Conservation (phyloP, 2,888 invertebrate species). For the Leptinotarsa rubiginosa region DNA sequence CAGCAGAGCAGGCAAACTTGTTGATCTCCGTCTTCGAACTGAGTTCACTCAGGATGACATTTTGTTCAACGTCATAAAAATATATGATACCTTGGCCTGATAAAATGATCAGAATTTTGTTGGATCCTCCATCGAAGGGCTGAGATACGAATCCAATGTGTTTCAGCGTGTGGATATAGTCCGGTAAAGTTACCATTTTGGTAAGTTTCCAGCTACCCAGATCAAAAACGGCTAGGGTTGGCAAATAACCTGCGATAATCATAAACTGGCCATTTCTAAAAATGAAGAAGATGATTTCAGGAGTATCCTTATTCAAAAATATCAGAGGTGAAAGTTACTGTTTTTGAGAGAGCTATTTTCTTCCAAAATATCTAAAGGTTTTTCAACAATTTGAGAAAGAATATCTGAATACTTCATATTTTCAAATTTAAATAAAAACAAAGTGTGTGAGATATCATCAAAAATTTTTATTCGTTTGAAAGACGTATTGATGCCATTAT, state of each 20-base stretch:
- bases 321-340: too few relatives aligned
- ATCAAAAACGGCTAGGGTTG: constrained; percentile 71
- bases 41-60: constrained; percentile 67
- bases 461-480: too few relatives aligned
- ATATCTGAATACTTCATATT: too few relatives aligned
- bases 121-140: constrained; percentile 74
- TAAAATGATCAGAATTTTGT: constrained; percentile 72
- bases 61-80: constrained; percentile 70
- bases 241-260: constrained; percentile 72
- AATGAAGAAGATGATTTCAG: constrained; percentile 13
- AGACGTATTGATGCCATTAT: too few relatives aligned
- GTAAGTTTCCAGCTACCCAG: constrained; percentile 73
- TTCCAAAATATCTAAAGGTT: too few relatives aligned
- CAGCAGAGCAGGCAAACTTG: constrained; percentile 69
- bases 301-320: too few relatives aligned
- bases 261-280: constrained; percentile 74
- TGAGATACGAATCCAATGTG: constrained; percentile 72
- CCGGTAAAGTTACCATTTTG: constrained; percentile 70
- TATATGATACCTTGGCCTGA: constrained; percentile 67
- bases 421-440: too few relatives aligned
- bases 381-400: too few relatives aligned
- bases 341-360: too few relatives aligned
- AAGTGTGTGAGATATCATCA: too few relatives aligned
- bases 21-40: constrained; percentile 68
- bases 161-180: constrained; percentile 69